Evolutionary conservation across 2,888 invertebrate species (phyloP).

Genomic region (Spodoptera littoralis): DNA sequence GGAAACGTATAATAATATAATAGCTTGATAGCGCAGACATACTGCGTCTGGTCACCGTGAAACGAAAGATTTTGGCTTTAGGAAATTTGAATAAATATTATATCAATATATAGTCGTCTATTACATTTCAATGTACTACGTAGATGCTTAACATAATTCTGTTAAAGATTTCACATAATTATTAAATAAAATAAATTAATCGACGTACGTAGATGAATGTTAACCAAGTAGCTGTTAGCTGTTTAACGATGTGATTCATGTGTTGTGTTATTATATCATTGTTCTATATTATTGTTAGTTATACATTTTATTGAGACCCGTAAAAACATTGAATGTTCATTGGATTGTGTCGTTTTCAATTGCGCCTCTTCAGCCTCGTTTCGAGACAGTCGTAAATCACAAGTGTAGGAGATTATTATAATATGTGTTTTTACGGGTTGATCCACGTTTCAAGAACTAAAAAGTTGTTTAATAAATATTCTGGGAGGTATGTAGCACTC

Average conservation of each 20-base stretch:
- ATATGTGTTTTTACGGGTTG: conserved; percentile 51
- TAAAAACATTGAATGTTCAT: conserved; percentile 36
- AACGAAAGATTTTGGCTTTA: conserved; percentile 18
- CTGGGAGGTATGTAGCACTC: conserved; percentile 78
- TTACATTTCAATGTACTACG: conserved; percentile 36
- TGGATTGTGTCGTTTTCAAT: conserved; percentile 18
- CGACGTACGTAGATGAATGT: conserved; percentile 41
- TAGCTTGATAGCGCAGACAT: background rate
- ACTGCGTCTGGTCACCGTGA: conserved; percentile 7
- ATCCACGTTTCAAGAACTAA: conserved; percentile 23
- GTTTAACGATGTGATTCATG: conserved; percentile 41
- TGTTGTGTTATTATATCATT: conserved; percentile 47
- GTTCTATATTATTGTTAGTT: conserved; percentile 44
- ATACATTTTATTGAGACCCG: conserved; percentile 42
- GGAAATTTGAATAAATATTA: conserved; percentile 22
- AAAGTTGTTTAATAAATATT: conserved; percentile 19
- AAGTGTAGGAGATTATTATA: background rate
- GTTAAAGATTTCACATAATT: conserved; percentile 35
- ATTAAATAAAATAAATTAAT: conserved; percentile 29
- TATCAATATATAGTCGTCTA: conserved; percentile 14
- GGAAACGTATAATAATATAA: conserved; percentile 20
- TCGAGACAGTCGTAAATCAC: conserved; percentile 14
- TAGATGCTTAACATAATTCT: conserved; percentile 43
- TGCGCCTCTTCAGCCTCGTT: conserved; percentile 17
- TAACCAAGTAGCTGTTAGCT: conserved; percentile 45